Percentiles rank a stretch among this genome's conserved stretches.
Evolutionary conservation across 2,797 vertebrate species (phyloP).

Genomic region (Rhinatrema bivittatum): DNA sequence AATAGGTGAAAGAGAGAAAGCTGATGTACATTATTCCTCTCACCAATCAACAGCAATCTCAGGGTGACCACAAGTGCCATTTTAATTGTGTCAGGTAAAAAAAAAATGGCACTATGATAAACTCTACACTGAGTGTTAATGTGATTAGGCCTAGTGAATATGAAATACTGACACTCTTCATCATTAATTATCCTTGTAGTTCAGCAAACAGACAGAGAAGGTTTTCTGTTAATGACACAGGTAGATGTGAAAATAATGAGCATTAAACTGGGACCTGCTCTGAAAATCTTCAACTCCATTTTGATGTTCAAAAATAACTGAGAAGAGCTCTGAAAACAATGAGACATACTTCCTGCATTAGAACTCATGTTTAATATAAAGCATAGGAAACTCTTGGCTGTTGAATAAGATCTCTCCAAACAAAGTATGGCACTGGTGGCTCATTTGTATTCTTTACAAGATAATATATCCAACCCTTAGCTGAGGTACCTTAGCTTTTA

Average conservation of each 20-base stretch:
- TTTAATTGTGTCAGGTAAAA: no score
- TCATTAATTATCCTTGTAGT: constrained; percentile 18
- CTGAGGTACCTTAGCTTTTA: no score
- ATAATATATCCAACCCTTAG: no score
- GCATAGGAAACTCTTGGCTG: constrained; percentile 55
- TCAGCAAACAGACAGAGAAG: constrained; percentile 79
- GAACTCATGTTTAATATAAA: constrained; percentile 61
- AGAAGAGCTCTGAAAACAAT: constrained; percentile 66
- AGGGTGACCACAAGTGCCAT: no score
- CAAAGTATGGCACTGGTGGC: constrained; percentile 22
- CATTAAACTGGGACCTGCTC: constrained; percentile 76
- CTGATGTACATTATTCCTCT: no score
- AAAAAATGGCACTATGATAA: no score
- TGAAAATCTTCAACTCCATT: constrained; percentile 82
- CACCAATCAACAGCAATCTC: no score
- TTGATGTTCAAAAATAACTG: constrained; percentile 78
- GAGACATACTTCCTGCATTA: constrained; percentile 34
- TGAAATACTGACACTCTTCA: no score
- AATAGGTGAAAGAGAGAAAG: no score
- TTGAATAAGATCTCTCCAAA: constrained; percentile 42
- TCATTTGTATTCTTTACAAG: no score
- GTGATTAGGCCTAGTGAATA: no score
- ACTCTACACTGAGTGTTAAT: no score
- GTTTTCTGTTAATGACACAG: constrained; percentile 77
- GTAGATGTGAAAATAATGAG: constrained; percentile 80